phyloP scores from a whole-genome alignment of 2,797 vertebrate genomes.

The Bovichtus diacanthus region DNA sequence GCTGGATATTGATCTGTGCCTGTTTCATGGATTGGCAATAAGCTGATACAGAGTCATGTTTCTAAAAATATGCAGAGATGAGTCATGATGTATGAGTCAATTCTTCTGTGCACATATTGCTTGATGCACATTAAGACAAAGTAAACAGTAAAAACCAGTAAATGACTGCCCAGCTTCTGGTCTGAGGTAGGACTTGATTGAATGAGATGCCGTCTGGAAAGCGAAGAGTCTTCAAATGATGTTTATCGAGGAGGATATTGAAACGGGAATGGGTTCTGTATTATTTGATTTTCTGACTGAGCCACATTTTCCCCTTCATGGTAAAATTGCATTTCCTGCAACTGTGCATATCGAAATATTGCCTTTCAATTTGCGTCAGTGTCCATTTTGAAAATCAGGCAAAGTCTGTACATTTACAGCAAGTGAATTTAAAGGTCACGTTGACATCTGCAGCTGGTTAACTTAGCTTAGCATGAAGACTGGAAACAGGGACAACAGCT shows the following conservation, averaged over 20 bases:
- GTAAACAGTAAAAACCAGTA: constrained; percentile 41
- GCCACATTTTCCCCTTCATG: constrained; percentile 34
- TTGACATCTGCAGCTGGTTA: too few relatives aligned
- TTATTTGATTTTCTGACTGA: constrained; percentile 72
- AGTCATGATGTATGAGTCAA: constrained; percentile 27
- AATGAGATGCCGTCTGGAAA: constrained; percentile 58
- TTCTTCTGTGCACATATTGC: constrained; percentile 24
- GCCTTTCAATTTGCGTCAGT: constrained; percentile 51
- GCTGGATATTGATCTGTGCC: not conserved
- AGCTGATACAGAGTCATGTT: not conserved
- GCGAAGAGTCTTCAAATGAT: constrained; percentile 52
- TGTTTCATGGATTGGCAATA: constrained; percentile 3
- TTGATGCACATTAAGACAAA: constrained; percentile 46
- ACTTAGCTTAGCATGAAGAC: too few relatives aligned
- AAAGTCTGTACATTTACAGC: constrained; percentile 10
- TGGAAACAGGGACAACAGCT: too few relatives aligned
- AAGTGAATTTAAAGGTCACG: constrained; percentile 19
- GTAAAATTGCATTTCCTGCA: constrained; percentile 68
- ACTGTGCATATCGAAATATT: constrained; percentile 54
- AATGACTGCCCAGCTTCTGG: constrained; percentile 42
- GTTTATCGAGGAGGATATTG: constrained; percentile 71
- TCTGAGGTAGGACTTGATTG: constrained; percentile 59
- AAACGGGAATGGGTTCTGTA: constrained; percentile 51
- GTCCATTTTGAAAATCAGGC: constrained; percentile 29
- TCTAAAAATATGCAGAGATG: constrained; percentile 26